Evolutionary conservation across 2,888 invertebrate species (phyloP).

Genomic region (Pristionchus entomophagus): DNA sequence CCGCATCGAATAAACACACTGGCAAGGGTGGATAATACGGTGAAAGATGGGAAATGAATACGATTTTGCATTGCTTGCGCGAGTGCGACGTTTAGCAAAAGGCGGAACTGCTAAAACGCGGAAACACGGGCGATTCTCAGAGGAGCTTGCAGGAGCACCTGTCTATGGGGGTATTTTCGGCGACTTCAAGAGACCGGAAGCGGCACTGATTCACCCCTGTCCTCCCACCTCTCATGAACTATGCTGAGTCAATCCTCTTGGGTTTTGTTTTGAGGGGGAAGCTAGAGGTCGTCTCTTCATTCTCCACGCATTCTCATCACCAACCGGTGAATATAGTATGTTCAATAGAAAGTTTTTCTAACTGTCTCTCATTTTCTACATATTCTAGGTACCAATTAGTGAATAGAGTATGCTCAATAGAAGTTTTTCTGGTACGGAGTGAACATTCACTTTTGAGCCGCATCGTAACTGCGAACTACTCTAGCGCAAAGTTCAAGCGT

Average conservation of each 20-base stretch:
- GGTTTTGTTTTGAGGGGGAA: background rate
- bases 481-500: background rate
- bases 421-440: no score
- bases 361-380: no score
- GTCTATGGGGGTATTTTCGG: background rate
- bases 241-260: background rate
- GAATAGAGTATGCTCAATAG: background rate
- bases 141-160: constrained; percentile 8
- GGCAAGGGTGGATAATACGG: background rate
- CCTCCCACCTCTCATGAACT: background rate
- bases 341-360: no score
- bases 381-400: no score
- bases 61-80: background rate
- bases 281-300: no score
- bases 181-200: background rate
- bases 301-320: no score
- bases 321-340: no score
- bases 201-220: constrained; percentile 28
- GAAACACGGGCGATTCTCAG: background rate
- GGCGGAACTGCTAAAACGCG: background rate
- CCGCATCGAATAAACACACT: no score
- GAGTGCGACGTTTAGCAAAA: background rate
- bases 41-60: background rate
- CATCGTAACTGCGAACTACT: background rate
- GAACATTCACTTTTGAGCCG: background rate